phyloP scores from a whole-genome alignment of 30 jellyfish, hydroid and myxozoan genomes.

The Pseudorhiza aurosa region DNA sequence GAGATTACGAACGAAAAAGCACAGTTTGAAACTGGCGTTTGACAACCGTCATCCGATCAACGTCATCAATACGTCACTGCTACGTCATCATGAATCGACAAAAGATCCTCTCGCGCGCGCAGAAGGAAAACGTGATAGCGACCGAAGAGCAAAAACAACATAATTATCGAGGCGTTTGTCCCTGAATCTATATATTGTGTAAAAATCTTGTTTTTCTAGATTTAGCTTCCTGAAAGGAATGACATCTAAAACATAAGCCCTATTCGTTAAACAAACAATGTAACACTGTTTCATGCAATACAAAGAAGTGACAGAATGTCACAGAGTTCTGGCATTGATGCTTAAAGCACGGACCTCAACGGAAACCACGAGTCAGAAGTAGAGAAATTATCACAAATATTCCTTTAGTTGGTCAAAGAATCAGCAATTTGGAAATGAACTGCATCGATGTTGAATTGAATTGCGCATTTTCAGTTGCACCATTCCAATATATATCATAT shows the following conservation, averaged over 20 bases:
- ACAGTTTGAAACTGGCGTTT: slow-evolving; percentile 70
- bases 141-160: neutral
- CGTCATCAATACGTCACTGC: neutral
- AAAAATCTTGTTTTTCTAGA: slow-evolving; percentile 3
- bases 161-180: neutral
- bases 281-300: no score
- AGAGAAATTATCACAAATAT: neutral
- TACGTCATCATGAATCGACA: neutral
- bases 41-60: neutral
- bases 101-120: no score
- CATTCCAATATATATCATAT: no score
- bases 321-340: neutral
- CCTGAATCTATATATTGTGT: neutral
- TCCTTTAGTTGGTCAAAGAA: no score
- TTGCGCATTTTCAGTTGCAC: no score
- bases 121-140: no score
- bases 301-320: no score
- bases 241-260: neutral
- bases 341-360: neutral
- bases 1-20: slow-evolving; percentile 14
- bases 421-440: no score
- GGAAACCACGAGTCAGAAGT: neutral
- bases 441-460: no score
- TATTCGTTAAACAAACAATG: no score
- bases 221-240: slow-evolving; percentile 19